Base-by-base conservation (phyloP, 2,113 vertebrate genomes). In the Copsychus sechellarum region DNA sequence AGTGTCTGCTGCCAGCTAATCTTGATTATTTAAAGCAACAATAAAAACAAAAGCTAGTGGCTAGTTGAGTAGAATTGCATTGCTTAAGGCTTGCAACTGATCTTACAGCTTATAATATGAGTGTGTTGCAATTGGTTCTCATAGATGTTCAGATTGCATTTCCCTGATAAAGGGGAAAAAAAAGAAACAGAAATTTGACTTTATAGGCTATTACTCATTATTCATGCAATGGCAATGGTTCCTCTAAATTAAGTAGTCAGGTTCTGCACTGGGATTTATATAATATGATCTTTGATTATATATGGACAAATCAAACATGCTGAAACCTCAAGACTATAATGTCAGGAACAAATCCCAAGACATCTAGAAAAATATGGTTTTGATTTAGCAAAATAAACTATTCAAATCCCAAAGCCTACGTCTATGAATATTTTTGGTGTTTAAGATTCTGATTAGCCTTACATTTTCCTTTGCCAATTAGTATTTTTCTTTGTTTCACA, bases 21-120 rank as follows among this genome's bases (percentile, higher is more conserved):
- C 64, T 72, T 85, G 50, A 70, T 96, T 91, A 79, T 81, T 92
- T 91, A 86, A 94, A 88, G 80, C 54, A 93, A 76, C 34, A 89
- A 57, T 36, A 76, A 65, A 43, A 80, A 51, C 29, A 79, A 76
- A 69, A 56, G 25, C 62, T 94, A 91, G 86, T 66, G 38, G 62
- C 13, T 86, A 67, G 48, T 45, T 69, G 58, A 94, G 34, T 62
- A 83, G 66, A 87, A 93, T 38, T 87, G 14, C n/a, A 79, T 83
- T 76, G 74, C 95, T 95, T 72, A 91, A 92, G 82, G 85, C 60
- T 77, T 95, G 53, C 73, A 81, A 67, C 61, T 93, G 60, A 74
- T 92, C 66, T 93, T 90, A 72, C n/a, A 86, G 38, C 38, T 96
- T 93, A 92, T 54, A 62, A 65, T 53, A n/a, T 53, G 31, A 64